Evolutionary conservation across 2,888 invertebrate species (phyloP).

Genomic region (Embidobia sp.): DNA sequence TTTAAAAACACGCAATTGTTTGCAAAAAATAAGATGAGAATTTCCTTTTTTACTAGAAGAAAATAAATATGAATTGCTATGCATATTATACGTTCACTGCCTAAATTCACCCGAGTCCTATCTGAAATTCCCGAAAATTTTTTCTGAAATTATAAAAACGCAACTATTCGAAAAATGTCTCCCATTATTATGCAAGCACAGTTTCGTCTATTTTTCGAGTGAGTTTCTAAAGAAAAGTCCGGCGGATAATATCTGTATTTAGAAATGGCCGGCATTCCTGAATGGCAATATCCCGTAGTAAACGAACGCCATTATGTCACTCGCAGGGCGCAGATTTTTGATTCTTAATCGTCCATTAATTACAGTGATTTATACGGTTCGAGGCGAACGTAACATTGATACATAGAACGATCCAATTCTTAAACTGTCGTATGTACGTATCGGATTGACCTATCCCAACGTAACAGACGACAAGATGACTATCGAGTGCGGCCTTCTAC

Average conservation of each 20-base stretch:
- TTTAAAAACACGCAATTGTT: too few relatives aligned
- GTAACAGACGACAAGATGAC: conserved; percentile 78
- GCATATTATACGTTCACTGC: too few relatives aligned
- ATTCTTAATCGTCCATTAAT: conserved; percentile 57
- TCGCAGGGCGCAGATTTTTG: conserved; percentile 36
- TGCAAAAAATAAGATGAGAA: too few relatives aligned
- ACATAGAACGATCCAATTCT: conserved; percentile 78
- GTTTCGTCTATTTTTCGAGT: too few relatives aligned
- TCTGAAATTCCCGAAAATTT: too few relatives aligned
- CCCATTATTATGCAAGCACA: too few relatives aligned
- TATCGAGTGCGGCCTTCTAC: conserved; percentile 72
- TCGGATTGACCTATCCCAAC: conserved; percentile 77
- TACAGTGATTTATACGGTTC: conserved; percentile 51
- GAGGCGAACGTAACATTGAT: conserved; percentile 64
- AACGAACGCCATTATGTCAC: conserved; percentile 52
- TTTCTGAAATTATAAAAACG: too few relatives aligned
- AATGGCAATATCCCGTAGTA: conserved; percentile 7
- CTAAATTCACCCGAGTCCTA: too few relatives aligned
- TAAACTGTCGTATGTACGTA: conserved; percentile 70
- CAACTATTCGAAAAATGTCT: too few relatives aligned
- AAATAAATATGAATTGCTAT: too few relatives aligned
- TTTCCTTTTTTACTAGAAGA: too few relatives aligned
- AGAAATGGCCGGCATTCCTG: conserved; percentile 34
- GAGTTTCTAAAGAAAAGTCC: conserved; percentile 7
- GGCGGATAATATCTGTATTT: conserved; percentile 28